Percentiles rank a stretch among this genome's conserved stretches.
Evolutionary conservation across 2,113 vertebrate genomes (phyloP).

Genomic region (Syngnathus typhle): DNA sequence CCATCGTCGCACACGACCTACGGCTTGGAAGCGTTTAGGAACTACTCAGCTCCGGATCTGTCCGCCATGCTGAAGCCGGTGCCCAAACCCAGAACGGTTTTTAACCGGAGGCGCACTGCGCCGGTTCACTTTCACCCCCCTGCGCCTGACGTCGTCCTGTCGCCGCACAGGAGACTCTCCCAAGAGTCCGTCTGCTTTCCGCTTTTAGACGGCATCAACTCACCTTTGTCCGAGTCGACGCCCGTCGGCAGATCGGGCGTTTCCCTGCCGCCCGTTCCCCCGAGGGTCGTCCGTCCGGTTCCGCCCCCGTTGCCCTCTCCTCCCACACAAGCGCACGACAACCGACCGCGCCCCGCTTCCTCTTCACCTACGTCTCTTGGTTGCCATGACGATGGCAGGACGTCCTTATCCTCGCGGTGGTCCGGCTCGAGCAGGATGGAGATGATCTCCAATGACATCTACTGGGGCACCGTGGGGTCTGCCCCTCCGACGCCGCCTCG

Average conservation of each 20-base stretch:
- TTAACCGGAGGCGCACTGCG: conserved; percentile 68
- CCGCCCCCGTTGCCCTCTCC: conserved; percentile 22
- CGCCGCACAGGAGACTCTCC: conserved; percentile 42
- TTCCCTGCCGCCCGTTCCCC: conserved; percentile 55
- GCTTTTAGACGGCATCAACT: conserved; percentile 58
- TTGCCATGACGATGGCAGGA: conserved; percentile 43
- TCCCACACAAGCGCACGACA: background rate
- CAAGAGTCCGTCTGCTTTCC: conserved; percentile 59
- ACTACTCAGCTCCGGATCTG: conserved; percentile 50
- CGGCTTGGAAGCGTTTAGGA: conserved; percentile 43
- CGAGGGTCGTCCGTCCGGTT: conserved; percentile 48
- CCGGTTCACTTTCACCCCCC: conserved; percentile 38
- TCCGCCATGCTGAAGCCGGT: conserved; percentile 75
- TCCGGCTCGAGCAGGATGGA: conserved; percentile 57
- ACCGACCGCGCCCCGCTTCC: conserved; percentile 2
- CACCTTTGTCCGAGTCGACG: conserved; percentile 13
- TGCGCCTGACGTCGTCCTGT: background rate
- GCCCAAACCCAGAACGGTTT: conserved; percentile 90
- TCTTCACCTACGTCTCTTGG: conserved; percentile 23
- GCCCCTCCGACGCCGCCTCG: conserved; percentile 43
- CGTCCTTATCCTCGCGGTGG: conserved; percentile 31
- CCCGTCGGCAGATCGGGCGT: conserved; percentile 26
- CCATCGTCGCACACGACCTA: background rate
- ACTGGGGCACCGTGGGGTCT: conserved; percentile 71
- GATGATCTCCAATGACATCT: conserved; percentile 87